Evolutionary conservation across 1,140 invertebrate species (phyloP), one percentile per base, ranked within the genome.

Genomic region (Trichogramma pretiosum): DNA sequence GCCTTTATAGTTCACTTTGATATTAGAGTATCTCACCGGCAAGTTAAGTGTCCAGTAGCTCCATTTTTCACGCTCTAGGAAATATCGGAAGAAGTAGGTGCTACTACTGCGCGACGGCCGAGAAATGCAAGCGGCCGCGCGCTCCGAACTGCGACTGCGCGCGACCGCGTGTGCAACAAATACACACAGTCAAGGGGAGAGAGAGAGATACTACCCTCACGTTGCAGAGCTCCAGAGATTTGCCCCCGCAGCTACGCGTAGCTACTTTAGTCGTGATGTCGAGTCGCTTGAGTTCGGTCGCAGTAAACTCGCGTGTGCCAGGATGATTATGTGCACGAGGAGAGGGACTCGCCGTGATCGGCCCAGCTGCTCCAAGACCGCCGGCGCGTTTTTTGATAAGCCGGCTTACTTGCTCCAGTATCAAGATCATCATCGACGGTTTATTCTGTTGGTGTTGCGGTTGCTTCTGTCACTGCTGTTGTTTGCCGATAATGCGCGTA

Each of bases 211-310:
- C n/a, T n/a, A n/a, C n/a, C n/a, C n/a, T n/a, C n/a, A n/a, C n/a
- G n/a, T n/a, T n/a, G n/a, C n/a, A n/a, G n/a, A n/a, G n/a, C n/a
- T n/a, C n/a, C n/a, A n/a, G n/a, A n/a, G n/a, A n/a, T n/a, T n/a
- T n/a, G n/a, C n/a, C n/a, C n/a, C n/a, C n/a, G n/a, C 53, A 50
- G 48, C 43, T 39, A 55, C 54, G 48, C 53, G 52, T 48, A 45
- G 54, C 46, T n/a, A n/a, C 61, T 56, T 67, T 63, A 72, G 69
- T 72, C 69, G 68, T 64, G 67, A 72, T 72, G 69, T 67, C 66
- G 69, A 58, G 56, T 54, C 56, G n/a, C n/a, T n/a, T n/a, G n/a
- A n/a, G n/a, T n/a, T n/a, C n/a, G n/a, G n/a, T 52, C 59, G 61
- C 54, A 59, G 65, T 56, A 67, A 57, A 58, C 55, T 55, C 59